phyloP scores from a whole-genome alignment of 2,888 invertebrate species.

The Drosophila pseudotakahashii region DNA sequence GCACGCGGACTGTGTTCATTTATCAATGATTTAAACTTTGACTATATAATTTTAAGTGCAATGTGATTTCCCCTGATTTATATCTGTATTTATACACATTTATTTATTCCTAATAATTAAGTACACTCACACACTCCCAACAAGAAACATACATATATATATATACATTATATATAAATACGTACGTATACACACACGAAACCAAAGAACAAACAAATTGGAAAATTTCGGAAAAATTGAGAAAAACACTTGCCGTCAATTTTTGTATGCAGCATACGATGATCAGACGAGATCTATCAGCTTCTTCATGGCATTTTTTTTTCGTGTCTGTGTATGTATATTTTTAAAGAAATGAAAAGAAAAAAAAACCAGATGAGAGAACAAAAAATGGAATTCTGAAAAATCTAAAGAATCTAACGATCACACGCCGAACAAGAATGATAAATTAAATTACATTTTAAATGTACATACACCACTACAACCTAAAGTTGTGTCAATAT shows the following conservation, averaged over 20 bases:
- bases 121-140: constrained; percentile 45
- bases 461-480: constrained; percentile 52
- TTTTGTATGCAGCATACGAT: constrained; percentile 26
- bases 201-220: neutral
- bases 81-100: constrained; percentile 42
- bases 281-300: constrained; percentile 21
- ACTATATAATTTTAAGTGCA: constrained; percentile 66
- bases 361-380: constrained; percentile 5
- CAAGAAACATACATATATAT: constrained; percentile 16
- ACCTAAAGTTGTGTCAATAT: neutral
- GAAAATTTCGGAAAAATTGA: neutral
- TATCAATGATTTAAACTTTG: constrained; percentile 45
- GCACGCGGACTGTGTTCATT: constrained; percentile 70
- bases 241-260: constrained; percentile 40
- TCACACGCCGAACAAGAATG: constrained; percentile 43
- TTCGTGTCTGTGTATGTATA: constrained; percentile 47
- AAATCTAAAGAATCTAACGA: constrained; percentile 43
- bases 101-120: constrained; percentile 56
- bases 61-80: constrained; percentile 61
- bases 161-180: constrained; percentile 11
- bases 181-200: constrained; percentile 21
- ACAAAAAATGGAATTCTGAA: constrained; percentile 12
- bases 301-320: constrained; percentile 36
- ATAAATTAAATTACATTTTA: constrained; percentile 70
- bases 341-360: constrained; percentile 22